Conservation (phyloP, 2,888 invertebrate species). For the Callyntrura guangdongensis region DNA sequence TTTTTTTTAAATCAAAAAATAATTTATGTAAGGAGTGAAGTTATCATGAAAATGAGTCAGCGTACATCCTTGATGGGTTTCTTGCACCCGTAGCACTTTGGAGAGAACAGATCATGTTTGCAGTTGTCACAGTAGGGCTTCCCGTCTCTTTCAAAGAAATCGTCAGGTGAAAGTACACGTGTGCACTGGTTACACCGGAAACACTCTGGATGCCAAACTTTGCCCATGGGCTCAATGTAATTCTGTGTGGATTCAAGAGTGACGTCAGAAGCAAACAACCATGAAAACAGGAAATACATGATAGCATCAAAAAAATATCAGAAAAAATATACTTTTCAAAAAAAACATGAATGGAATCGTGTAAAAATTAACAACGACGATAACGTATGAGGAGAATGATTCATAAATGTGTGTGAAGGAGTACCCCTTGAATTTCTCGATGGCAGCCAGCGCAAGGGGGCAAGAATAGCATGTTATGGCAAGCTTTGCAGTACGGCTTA, state of each 20-base stretch:
- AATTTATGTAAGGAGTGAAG: too few relatives aligned
- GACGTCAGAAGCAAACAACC: neutral
- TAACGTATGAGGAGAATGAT: too few relatives aligned
- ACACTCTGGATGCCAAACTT: constrained; percentile 81
- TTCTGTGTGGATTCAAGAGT: neutral
- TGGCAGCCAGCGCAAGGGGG: constrained; percentile 81
- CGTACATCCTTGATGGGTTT: constrained; percentile 81
- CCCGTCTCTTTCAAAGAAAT: constrained; percentile 83
- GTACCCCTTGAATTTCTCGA: constrained; percentile 80
- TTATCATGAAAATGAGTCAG: neutral
- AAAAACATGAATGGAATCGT: neutral
- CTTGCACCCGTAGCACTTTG: constrained; percentile 81
- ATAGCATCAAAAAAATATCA: neutral
- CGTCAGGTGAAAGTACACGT: constrained; percentile 80
- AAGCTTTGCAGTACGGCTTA: constrained; percentile 82
- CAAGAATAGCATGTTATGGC: constrained; percentile 81
- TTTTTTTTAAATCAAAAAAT: too few relatives aligned
- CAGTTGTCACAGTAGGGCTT: constrained; percentile 83
- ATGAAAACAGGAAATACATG: constrained; percentile 1
- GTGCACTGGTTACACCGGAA: constrained; percentile 82
- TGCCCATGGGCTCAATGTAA: constrained; percentile 60
- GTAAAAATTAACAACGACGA: neutral
- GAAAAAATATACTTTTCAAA: constrained; percentile 3
- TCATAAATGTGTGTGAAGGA: neutral
- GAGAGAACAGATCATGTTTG: constrained; percentile 82